Evolutionary conservation across 92 coral and sea anemone genomes (phyloP), one percentile per base, ranked within the genome.

Genomic region (Metridium senile): DNA sequence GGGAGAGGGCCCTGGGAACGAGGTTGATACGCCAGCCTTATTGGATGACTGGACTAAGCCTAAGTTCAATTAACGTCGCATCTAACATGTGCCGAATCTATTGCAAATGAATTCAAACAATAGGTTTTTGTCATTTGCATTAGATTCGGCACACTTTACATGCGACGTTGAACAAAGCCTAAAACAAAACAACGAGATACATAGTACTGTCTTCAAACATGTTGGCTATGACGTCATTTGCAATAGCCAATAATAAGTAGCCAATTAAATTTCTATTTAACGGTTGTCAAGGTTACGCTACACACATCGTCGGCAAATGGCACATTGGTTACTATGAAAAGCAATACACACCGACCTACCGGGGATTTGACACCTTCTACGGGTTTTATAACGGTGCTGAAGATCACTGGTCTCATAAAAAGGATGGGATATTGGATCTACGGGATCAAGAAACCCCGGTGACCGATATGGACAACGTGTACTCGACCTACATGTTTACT

Each of bases 351-450:
- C 90, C 90, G 25, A 86, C 83, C 56, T 86, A 76, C 76, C 86
- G 90, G 39, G 90, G 90, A 45, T 86, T 86, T 81, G 90, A 86
- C 62, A 75, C 86, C 7, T 86, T 81, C 70, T 86, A 81, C 78
- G 90, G 90, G 51, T 81, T 62, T 59, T 81, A 86, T 33, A 76
- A 68, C 54, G 86, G 75, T 7, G 77, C 68, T 17, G 91, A 77
- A 61, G 91, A 87, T 70, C 84, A 87, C 84, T 82, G 71, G 61
- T 13, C 81, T 26, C 87, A 77, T 67, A 33, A 65, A n/a, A 7
- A 52, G 0, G 22, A 39, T 7, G 84, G 70, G 20, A 77, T 87
- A 19, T 47, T 87, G 7, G 91, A 87, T 58, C 78, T 87, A 25
- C 80, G 84, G 2, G 91, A 87, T 63, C 75, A 87, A 32, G 66